A percentile compares a stretch with the other conserved stretches of the same genome.
phyloP scores from a whole-genome alignment of 1,140 invertebrate genomes.

The Magallana gigas region DNA sequence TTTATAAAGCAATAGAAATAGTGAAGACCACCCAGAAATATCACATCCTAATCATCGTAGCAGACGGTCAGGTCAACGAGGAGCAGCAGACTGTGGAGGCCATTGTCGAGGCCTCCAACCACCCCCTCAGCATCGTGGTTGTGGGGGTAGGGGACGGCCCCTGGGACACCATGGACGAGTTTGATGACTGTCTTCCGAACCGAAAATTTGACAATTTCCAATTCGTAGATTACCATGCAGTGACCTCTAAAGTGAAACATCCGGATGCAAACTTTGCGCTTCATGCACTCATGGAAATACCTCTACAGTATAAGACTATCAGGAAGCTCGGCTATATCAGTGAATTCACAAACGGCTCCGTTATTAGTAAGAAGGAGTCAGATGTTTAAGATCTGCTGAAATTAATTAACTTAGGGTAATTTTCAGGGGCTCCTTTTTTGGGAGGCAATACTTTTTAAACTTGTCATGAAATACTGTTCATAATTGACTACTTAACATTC shows the following conservation, averaged over 20 bases:
- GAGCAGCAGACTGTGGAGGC: constrained; percentile 79
- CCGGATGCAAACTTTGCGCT: constrained; percentile 80
- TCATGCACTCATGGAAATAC: constrained; percentile 82
- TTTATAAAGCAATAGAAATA: constrained; percentile 80
- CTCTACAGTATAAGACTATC: constrained; percentile 81
- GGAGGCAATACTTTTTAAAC: too few relatives aligned
- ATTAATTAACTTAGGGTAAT: neutral
- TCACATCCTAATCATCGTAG: constrained; percentile 82
- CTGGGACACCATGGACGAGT: constrained; percentile 82
- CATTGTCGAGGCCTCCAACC: constrained; percentile 81
- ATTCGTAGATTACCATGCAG: constrained; percentile 81
- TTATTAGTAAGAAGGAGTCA: neutral
- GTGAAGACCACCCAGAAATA: constrained; percentile 78
- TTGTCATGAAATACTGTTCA: too few relatives aligned
- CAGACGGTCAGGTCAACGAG: constrained; percentile 82
- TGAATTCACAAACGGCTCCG: constrained; percentile 15
- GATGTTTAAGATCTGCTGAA: constrained; percentile 5
- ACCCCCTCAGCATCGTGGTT: constrained; percentile 82
- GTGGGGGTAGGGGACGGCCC: constrained; percentile 83
- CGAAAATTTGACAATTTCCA: constrained; percentile 83
- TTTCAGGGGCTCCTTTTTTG: too few relatives aligned
- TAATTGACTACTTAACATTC: too few relatives aligned
- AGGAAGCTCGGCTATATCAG: constrained; percentile 76
- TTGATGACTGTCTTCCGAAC: constrained; percentile 81
- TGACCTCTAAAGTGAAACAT: constrained; percentile 78